phyloP scores from a whole-genome alignment of 1,140 invertebrate species.

The Oryctes rhinoceros region DNA sequence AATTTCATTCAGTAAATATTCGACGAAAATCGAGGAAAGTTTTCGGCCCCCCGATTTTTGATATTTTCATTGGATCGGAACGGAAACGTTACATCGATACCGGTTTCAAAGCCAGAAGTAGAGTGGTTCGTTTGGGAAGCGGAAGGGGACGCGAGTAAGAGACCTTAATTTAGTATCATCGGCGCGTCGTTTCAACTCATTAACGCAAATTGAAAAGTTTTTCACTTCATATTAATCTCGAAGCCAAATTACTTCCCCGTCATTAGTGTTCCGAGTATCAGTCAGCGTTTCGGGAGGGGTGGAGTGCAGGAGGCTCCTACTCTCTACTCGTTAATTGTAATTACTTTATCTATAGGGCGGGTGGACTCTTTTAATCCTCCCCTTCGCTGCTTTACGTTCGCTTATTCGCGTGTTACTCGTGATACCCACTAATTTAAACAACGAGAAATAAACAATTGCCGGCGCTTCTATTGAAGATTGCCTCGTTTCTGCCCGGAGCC shows the following conservation, averaged over 20 bases:
- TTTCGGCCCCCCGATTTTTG: neutral
- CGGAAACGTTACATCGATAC: neutral
- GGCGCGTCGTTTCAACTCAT: constrained; percentile 47
- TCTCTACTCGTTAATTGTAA: constrained; percentile 51
- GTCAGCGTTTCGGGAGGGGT: constrained; percentile 45
- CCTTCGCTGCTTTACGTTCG: constrained; percentile 42
- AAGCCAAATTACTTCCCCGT: constrained; percentile 53
- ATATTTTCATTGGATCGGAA: neutral
- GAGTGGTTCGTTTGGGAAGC: neutral
- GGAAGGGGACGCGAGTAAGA: constrained; percentile 17
- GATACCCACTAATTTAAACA: constrained; percentile 24
- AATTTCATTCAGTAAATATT: too few species aligned
- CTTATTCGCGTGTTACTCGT: constrained; percentile 26
- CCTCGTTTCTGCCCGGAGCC: neutral
- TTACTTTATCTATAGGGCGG: constrained; percentile 51
- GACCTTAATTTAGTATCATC: constrained; percentile 48
- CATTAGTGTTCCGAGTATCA: constrained; percentile 52
- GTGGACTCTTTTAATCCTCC: neutral
- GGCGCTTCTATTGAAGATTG: constrained; percentile 18
- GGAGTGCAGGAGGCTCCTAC: neutral
- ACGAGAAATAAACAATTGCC: constrained; percentile 32
- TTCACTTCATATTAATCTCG: constrained; percentile 51
- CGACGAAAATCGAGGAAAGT: too few species aligned
- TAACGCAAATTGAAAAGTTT: constrained; percentile 55
- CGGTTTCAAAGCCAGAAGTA: neutral